Conservation (phyloP, 1,140 invertebrate genomes). For the Nasonia giraulti region DNA sequence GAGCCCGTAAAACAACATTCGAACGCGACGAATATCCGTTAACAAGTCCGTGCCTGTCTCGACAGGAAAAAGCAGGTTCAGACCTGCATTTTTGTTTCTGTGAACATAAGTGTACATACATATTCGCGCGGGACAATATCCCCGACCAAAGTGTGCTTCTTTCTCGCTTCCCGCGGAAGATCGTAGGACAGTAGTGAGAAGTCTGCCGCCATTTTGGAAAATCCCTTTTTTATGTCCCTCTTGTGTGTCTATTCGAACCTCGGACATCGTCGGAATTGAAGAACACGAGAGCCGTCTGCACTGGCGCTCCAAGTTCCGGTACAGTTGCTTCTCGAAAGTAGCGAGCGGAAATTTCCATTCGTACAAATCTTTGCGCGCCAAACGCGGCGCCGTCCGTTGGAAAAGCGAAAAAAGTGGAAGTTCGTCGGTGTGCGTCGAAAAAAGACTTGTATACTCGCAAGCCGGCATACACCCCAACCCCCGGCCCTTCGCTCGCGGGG, state of each 20-base stretch:
- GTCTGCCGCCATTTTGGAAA: conserved; percentile 42
- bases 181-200: not conserved
- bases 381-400: not conserved
- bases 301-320: not conserved
- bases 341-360: too few species aligned
- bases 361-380: too few species aligned
- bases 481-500: not conserved
- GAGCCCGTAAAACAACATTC: not conserved
- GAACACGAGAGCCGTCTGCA: not conserved
- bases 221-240: conserved; percentile 24
- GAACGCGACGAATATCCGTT: not conserved
- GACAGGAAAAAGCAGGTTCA: not conserved
- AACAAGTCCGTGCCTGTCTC: not conserved
- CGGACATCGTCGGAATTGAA: not conserved
- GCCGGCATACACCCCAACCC: not conserved
- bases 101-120: too few species aligned
- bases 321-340: not conserved
- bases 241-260: not conserved
- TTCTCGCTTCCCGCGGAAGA: not conserved
- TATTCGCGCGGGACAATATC: too few species aligned
- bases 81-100: not conserved
- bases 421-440: too few species aligned
- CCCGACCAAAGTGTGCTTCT: not conserved
- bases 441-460: too few species aligned
- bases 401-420: not conserved